Base-by-base conservation (phyloP, 1,140 invertebrate species). In the Drosophila arawakana region DNA sequence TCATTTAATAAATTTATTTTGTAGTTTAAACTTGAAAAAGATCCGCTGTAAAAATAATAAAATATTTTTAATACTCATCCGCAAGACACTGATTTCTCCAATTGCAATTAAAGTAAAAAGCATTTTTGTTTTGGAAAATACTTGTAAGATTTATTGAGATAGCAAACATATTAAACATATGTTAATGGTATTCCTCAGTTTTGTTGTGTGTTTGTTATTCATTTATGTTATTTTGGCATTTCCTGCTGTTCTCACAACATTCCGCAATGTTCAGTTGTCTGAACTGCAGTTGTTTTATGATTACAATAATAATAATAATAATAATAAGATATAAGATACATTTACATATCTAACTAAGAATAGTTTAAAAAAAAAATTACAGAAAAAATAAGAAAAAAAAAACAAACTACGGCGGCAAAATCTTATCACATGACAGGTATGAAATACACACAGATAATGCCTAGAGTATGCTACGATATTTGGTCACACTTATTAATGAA, bases 371-470 rank as follows among this genome's bases (percentile, higher is more conserved):
- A 66, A 60, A 54, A 41, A 43, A 66, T 59, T 52, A 63, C 39
- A 63, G 37, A 59, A 41, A 61, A 41, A 43, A 66, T 59, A 59
- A 63, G 47, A 63, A 47, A 59, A 41, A 61, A 35, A 71, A 66
- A 35, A 62, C 43, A 58, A 62, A 70, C 49, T 62, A 71, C 39
- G 68, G 49, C 67, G 68, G 59, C 68, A 63, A 71, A 55, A 71
- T 71, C 68, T 63, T 71, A 71, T 71, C 68, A 71, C 68, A 73
- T 60, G 70, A 73, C 54, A 73, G 54, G 47, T 73, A 67, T 67
- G 70, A 73, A 59, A 60, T 18, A 68, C 8, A 57, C 55, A 54
- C 39, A 46, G 71, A 73, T 60, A 68, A 73, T 60, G 71, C 71
- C 63, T 67, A 60, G 63, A 73, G 71, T 73, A 73, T 73, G 63